Base-by-base conservation (phyloP, 2,797 vertebrate species). In the Rousettus madagascariensis region DNA sequence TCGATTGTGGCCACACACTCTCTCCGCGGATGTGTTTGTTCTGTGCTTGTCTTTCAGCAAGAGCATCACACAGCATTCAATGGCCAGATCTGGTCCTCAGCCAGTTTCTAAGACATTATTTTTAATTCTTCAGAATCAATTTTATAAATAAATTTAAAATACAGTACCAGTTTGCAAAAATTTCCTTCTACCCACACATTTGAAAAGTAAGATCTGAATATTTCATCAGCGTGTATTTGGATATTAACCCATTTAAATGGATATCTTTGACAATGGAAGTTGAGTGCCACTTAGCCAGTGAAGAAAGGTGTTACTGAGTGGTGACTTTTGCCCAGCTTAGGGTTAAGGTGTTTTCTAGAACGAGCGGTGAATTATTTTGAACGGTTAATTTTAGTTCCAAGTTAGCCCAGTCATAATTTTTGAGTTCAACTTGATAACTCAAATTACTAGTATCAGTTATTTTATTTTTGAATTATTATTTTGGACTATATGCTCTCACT, bases 121-220 rank as follows among this genome's bases (percentile, higher is more conserved):
- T 92, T 75, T 86, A 69, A 92, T 86, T 94, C 46, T 43, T 59
- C 68, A 72, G 75, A 85, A 95, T 55, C 30, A 55, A 65, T 87
- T 89, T 93, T 87, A 69, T 91, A 57, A 80, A 82, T 86, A 78
- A 82, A 90, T 91, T 94, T 82, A 94, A 96, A 95, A 92, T 65
- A 38, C 11, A 93, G 12, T 33, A 38, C 78, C 83, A 43, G 2
- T 92, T 87, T 89, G 41, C 94, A 63, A 96, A 90, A 86, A 55
- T 66, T 86, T 91, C 30, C 33, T 53, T 59, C 94, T 66, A 71
- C 53, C 77, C 79, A 36, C 49, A 82, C 65, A n/a, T 96, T 87
- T 90, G 80, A 92, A 95, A 95, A 96, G 66, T 74, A 74, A 89
- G 30, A 63, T 86, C 41, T 88, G 86, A 96, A 92, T 93, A 88